Conservation (phyloP, 92 coral and sea anemone species). For the Paramuricea clavata region DNA sequence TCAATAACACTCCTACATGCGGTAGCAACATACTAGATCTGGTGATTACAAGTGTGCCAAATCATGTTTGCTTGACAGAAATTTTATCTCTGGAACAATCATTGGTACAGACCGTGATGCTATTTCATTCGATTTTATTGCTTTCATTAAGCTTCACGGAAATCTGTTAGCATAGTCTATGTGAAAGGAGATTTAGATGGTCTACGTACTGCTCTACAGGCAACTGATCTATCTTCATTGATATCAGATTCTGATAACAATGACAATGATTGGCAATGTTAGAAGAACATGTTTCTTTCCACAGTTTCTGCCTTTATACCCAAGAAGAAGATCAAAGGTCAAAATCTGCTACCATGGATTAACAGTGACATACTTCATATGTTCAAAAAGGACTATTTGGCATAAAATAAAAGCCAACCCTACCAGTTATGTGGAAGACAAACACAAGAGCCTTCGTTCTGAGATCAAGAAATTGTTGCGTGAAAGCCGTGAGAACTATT, state of each 20-base stretch:
- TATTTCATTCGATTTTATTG: too few species aligned
- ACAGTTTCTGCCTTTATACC: not conserved
- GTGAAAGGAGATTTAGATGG: not conserved
- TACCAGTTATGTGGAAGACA: not conserved
- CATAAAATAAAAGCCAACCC: not conserved
- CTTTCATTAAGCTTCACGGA: too few species aligned
- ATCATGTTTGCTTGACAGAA: not conserved
- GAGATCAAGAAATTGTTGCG: not conserved
- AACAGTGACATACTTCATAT: not conserved
- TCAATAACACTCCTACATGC: not conserved
- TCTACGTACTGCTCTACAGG: not conserved
- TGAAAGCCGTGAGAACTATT: too few species aligned
- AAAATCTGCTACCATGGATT: too few species aligned
- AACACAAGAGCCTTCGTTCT: not conserved
- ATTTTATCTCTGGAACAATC: not conserved
- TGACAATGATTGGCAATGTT: not conserved
- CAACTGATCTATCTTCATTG: not conserved
- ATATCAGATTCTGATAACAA: not conserved
- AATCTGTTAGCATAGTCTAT: not conserved
- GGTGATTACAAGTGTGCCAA: not conserved
- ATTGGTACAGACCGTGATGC: not conserved
- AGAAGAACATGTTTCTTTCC: not conserved
- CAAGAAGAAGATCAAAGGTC: not conserved
- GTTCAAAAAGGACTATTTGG: not conserved
- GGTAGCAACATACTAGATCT: too few species aligned